Evolutionary conservation across 2,888 invertebrate genomes (phyloP).

Genomic region (Pardosa pseudoannulata): DNA sequence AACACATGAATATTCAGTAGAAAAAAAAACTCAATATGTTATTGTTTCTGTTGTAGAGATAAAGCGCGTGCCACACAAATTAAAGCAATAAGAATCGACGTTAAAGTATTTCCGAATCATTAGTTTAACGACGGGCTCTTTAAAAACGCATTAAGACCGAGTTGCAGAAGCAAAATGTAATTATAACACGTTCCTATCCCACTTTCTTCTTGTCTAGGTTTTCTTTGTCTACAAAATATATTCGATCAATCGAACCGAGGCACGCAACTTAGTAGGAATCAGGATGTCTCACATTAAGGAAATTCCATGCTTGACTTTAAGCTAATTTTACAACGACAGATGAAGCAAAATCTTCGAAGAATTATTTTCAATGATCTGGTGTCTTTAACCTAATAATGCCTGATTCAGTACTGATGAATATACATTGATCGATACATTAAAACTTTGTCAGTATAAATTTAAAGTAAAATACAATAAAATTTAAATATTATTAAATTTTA

Average conservation of each 20-base stretch:
- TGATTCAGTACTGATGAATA: no score
- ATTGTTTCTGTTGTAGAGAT: slow-evolving; percentile 28
- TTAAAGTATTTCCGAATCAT: slow-evolving; percentile 69
- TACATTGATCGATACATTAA: no score
- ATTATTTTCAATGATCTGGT: no score
- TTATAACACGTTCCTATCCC: slow-evolving; percentile 49
- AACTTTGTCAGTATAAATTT: no score
- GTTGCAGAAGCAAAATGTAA: slow-evolving; percentile 56
- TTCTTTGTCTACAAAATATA: neutral
- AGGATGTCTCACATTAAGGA: no score
- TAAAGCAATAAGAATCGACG: slow-evolving; percentile 63
- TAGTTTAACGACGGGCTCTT: slow-evolving; percentile 66
- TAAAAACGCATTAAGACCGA: slow-evolving; percentile 66
- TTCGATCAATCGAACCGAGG: neutral
- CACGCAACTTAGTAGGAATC: neutral
- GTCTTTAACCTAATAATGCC: no score
- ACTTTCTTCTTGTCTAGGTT: slow-evolving; percentile 2
- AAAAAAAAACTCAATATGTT: no score
- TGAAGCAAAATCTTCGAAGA: no score
- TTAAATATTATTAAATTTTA: no score
- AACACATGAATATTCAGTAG: slow-evolving; percentile 3
- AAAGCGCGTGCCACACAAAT: slow-evolving; percentile 65
- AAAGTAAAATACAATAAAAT: no score
- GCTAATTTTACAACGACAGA: no score
- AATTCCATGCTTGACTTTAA: no score